Evolutionary conservation across 2,888 invertebrate genomes (phyloP).

Genomic region (Serripes groenlandicus): DNA sequence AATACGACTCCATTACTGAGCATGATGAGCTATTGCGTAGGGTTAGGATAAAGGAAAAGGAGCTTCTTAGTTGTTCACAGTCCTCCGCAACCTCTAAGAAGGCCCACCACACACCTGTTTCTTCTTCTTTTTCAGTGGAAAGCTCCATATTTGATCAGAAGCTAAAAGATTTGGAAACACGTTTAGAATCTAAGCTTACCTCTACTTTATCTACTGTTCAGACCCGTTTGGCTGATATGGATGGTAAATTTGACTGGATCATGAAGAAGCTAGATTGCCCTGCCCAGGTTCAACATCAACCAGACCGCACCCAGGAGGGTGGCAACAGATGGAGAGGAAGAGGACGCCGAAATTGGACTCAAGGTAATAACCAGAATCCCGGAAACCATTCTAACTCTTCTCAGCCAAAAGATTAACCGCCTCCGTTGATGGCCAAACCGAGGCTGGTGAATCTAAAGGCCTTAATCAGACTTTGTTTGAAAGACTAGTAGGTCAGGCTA

Average conservation of each 20-base stretch:
- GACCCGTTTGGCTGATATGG: not conserved
- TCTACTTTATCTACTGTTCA: not conserved
- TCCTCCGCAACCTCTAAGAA: not conserved
- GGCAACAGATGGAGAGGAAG: not conserved
- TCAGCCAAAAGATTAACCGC: not conserved
- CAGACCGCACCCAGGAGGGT: not conserved
- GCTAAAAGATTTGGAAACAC: conserved; percentile 11
- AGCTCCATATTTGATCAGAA: not conserved
- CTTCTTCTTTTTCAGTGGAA: not conserved
- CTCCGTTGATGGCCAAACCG: not conserved
- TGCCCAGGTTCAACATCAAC: not conserved
- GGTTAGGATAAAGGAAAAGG: conserved; percentile 17
- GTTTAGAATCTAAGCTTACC: conserved; percentile 2
- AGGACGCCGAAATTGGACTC: not conserved
- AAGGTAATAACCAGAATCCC: not conserved
- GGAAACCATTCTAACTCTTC: not conserved
- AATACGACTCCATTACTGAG: conserved; percentile 42
- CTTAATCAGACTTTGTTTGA: not conserved
- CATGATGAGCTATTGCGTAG: conserved; percentile 28
- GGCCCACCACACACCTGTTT: not conserved
- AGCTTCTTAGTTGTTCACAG: not conserved
- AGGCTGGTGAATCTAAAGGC: not conserved
- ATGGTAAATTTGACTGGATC: conserved; percentile 22
- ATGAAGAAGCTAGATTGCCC: conserved; percentile 1
- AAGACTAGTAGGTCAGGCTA: not conserved